These are phyloP conservation scores for Himantopus leucocephalus DNA, from an alignment of 2,113 vertebrate species.

Conservation along the genomic window DNA sequence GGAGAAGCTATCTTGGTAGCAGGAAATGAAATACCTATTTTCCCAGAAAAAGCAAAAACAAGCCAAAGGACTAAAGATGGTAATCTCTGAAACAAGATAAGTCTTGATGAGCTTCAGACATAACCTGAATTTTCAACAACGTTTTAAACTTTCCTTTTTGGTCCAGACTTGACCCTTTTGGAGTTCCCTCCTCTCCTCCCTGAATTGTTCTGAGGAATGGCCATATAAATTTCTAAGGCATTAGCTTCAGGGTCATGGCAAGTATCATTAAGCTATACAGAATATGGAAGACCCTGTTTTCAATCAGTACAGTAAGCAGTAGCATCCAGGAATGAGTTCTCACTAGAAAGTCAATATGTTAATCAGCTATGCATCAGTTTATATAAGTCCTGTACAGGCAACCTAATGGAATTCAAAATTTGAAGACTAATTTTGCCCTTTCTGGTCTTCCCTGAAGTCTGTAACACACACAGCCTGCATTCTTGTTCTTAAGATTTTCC, in stretches of 20 bases:
- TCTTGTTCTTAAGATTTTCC: background rate
- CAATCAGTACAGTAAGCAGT: background rate
- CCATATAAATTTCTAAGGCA: background rate
- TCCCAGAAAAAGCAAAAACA: background rate
- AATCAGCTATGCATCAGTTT: background rate
- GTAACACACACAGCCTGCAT: background rate
- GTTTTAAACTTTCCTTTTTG: background rate
- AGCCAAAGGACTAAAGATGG: background rate
- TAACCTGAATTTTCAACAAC: background rate
- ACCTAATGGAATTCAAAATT: background rate
- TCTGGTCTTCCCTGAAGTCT: background rate
- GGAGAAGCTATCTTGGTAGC: background rate
- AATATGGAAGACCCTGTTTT: background rate
- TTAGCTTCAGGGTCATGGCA: background rate
- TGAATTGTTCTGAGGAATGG: fast-evolving
- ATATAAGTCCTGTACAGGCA: background rate
- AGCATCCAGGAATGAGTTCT: background rate
- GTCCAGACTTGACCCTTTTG: background rate
- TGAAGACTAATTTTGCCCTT: background rate
- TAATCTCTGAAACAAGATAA: background rate
- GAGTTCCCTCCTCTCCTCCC: background rate
- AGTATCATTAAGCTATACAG: background rate
- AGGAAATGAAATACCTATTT: background rate
- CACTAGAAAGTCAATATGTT: background rate
- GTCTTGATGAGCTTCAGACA: background rate